Conservation (phyloP, 2,797 vertebrate genomes). For the Adrianichthys oophorus region DNA sequence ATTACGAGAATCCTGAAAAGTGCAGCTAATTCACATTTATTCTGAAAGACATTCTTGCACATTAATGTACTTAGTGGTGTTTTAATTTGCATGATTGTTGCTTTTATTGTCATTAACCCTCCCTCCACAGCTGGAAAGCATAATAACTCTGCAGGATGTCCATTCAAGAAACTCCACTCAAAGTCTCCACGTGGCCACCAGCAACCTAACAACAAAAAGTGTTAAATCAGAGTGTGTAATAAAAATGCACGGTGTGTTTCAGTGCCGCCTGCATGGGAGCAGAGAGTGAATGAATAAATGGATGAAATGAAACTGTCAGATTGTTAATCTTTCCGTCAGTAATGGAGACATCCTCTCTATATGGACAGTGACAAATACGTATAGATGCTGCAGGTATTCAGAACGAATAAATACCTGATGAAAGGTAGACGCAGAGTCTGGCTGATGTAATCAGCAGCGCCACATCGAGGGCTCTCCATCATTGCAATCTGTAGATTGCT, state of each 20-base stretch:
- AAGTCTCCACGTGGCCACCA: neutral
- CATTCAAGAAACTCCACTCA: neutral
- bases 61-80: too few species aligned
- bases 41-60: too few species aligned
- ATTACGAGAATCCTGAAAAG: too few species aligned
- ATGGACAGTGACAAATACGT: constrained; percentile 55
- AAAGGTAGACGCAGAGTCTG: constrained; percentile 74
- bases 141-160: neutral
- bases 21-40: too few species aligned
- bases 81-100: too few species aligned
- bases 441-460: constrained; percentile 73
- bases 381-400: constrained; percentile 72
- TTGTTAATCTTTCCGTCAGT: constrained; percentile 53
- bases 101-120: too few species aligned
- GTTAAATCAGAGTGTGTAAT: constrained; percentile 7
- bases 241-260: constrained; percentile 11
- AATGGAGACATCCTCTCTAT: constrained; percentile 21
- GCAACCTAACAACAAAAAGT: constrained; percentile 4
- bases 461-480: constrained; percentile 75
- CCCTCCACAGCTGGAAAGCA: neutral
- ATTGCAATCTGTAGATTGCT: constrained; percentile 70
- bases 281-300: constrained; percentile 29
- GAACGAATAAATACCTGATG: constrained; percentile 76
- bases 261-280: constrained; percentile 8
- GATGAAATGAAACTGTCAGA: constrained; percentile 31